phyloP scores from a whole-genome alignment of 2,888 invertebrate genomes.

The Ochropleura leucogaster region DNA sequence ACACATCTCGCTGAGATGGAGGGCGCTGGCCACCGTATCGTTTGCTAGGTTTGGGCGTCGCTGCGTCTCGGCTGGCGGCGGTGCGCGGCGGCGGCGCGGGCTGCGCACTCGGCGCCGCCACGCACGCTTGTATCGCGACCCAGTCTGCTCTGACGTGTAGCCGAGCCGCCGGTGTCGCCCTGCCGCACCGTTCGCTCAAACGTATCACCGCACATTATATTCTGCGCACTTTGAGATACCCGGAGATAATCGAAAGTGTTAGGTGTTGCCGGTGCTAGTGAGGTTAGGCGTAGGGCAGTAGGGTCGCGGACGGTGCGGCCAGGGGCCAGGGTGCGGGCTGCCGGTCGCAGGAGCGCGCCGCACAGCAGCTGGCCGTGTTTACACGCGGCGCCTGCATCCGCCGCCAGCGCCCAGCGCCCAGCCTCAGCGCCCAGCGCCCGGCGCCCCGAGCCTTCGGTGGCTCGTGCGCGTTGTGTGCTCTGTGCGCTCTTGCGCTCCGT shows the following conservation, averaged over 20 bases:
- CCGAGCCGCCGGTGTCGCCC: conserved; percentile 85
- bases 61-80: conserved; percentile 88
- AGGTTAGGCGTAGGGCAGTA: conserved; percentile 59
- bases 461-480: conserved; percentile 64
- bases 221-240: conserved; percentile 81
- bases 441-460: conserved; percentile 67
- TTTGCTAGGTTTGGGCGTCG: conserved; percentile 89
- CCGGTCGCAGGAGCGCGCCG: conserved; percentile 75
- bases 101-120: conserved; percentile 86
- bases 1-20: conserved; percentile 70
- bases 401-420: conserved; percentile 70
- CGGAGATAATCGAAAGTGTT: conserved; percentile 67
- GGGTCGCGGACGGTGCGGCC: conserved; percentile 60
- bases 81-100: conserved; percentile 79
- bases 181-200: conserved; percentile 76
- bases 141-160: conserved; percentile 89
- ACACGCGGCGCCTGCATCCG: conserved; percentile 84
- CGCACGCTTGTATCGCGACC: conserved; percentile 88
- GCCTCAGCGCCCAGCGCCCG: conserved; percentile 68
- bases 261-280: conserved; percentile 64
- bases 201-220: conserved; percentile 78
- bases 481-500: conserved; percentile 56
- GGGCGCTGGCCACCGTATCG: conserved; percentile 84
- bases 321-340: conserved; percentile 64
- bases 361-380: conserved; percentile 87